Conservation (phyloP, 2,113 vertebrate genomes). For the Ctenodactylus gundi region DNA sequence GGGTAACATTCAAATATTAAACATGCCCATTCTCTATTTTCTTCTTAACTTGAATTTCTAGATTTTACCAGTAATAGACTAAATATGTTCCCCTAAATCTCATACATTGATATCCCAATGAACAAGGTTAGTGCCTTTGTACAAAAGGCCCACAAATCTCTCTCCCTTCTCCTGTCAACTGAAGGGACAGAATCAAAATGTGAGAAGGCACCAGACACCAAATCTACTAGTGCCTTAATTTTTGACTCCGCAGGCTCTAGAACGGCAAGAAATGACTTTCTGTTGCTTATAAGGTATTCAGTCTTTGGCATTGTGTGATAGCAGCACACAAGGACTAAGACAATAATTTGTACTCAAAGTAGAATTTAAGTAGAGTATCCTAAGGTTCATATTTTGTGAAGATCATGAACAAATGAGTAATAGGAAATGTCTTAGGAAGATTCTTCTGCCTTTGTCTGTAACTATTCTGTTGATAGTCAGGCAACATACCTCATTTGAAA, state of each 20-base stretch:
- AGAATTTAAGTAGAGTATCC: neutral
- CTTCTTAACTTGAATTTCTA: neutral
- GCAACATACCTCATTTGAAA: neutral
- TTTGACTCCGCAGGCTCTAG: neutral
- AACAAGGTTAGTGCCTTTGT: neutral
- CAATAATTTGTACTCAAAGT: neutral
- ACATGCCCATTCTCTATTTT: neutral
- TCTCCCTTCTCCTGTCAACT: neutral
- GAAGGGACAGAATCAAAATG: neutral
- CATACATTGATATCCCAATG: neutral
- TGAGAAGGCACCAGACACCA: neutral
- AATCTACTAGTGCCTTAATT: neutral
- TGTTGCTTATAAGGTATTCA: neutral
- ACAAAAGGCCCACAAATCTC: neutral
- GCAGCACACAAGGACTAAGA: neutral
- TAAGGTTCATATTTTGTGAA: constrained; percentile 4
- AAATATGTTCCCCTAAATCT: neutral
- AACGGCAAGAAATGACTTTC: neutral
- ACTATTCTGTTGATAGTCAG: neutral
- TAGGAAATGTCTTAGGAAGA: neutral
- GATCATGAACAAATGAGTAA: neutral
- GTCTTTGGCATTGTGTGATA: neutral
- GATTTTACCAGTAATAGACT: neutral
- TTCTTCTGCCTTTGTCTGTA: neutral
- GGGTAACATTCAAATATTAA: neutral